Evolutionary conservation across 2,888 invertebrate species (phyloP), one percentile per base, ranked within the genome.

Genomic region (Timema podura): DNA sequence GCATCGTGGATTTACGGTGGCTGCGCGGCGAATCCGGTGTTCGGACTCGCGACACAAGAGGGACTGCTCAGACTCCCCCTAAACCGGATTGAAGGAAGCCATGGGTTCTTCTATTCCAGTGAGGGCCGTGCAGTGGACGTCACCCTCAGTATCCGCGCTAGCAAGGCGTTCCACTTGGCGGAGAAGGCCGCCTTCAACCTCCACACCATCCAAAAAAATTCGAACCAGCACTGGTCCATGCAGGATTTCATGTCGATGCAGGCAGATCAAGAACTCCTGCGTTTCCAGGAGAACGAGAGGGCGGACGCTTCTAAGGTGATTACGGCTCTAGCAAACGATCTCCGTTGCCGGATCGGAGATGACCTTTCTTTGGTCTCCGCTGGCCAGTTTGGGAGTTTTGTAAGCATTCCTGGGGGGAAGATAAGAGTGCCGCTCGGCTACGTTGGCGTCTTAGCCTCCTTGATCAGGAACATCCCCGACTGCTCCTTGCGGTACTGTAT

Each of bases 1-100:
- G 90, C 91, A 0, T 88, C 89, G 75, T 89, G 87, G 85, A 90
- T 91, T 74, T 85, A 85, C 75, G 90, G 91, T 46, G 90, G 89
- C 65, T 88, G 89, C 77, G 83, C 89, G 49, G 87, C 89, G 6
- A 89, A 91, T 78, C 88, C 91, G 0, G 85, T 90, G 45, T 91
- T 87, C 76, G 89, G 88, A 10, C 77, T 90, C 70, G 90, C 90
- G 5, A 88, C 88, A 0, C 87, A 87, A 77, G 90, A 90, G 76
- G 86, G 88, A 65, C 82, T 90, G 15, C 77, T 89, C 7, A 68
- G 68, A 44, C 48, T 13, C 44, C 66, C 68, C 10, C 46, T 70
- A n/a, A 46, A 51, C 30, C 67, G 70, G 5, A 15, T 13, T 9
- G 70, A 70, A 47, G 57, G 49, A 44, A 51, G 47, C 44, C 13